Conservation (phyloP, 1,140 invertebrate genomes). For the Drosophila tropicalis region DNA sequence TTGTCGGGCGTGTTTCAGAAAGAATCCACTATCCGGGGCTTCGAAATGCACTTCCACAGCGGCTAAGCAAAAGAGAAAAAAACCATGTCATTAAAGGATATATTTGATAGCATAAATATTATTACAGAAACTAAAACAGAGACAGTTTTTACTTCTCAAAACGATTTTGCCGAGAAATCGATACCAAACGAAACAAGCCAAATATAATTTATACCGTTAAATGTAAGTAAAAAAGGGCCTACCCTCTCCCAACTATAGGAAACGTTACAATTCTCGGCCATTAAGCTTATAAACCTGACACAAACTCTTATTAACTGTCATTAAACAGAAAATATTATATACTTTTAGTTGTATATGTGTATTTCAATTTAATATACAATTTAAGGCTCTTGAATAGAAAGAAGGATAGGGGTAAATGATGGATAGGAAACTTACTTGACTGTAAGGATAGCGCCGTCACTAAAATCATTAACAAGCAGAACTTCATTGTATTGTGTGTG, state of each 20-base stretch:
- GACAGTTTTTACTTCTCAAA: neutral
- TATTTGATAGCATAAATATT: neutral
- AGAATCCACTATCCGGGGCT: slow-evolving; percentile 94
- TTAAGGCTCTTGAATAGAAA: neutral
- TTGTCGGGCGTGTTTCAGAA: slow-evolving; percentile 90
- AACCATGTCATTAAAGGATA: neutral
- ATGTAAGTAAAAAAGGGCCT: neutral
- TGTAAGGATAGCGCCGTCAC: slow-evolving; percentile 56
- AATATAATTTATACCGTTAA: neutral
- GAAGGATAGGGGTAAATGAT: no score
- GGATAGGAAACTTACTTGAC: slow-evolving; percentile 55
- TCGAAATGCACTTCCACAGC: slow-evolving; percentile 94
- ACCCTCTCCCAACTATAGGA: neutral
- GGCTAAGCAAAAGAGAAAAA: slow-evolving; percentile 1
- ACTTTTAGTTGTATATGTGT: neutral
- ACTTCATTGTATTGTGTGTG: slow-evolving; percentile 45
- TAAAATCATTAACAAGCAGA: slow-evolving; percentile 50
- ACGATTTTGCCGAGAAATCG: neutral
- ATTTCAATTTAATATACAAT: no score
- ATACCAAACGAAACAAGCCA: neutral
- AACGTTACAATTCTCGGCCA: neutral
- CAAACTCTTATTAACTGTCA: neutral
- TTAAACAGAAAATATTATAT: slow-evolving; percentile 4
- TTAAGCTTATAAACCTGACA: neutral
- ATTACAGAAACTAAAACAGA: neutral